Conservation (phyloP, 2,797 vertebrate species). For the Neoniphon sammara region DNA sequence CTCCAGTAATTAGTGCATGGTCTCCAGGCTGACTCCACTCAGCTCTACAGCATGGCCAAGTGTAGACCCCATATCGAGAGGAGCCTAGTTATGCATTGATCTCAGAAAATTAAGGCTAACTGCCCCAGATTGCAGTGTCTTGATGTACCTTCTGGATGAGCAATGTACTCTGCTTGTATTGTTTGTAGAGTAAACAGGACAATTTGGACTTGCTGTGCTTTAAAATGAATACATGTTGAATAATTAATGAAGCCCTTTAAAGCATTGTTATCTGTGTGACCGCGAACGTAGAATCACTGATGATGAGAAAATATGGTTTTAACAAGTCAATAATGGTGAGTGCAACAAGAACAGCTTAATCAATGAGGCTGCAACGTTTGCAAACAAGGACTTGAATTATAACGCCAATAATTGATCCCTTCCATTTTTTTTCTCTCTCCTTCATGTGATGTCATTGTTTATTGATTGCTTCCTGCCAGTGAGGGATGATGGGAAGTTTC, state of each 20-base stretch:
- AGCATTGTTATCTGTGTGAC: slow-evolving; percentile 73
- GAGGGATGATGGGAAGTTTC: slow-evolving; percentile 85
- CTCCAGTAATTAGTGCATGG: slow-evolving; percentile 78
- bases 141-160: slow-evolving; percentile 82
- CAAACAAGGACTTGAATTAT: slow-evolving; percentile 87
- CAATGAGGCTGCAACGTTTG: slow-evolving; percentile 84
- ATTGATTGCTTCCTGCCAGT: slow-evolving; percentile 74
- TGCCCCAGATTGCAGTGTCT: slow-evolving; percentile 77
- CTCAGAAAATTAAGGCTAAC: slow-evolving; percentile 81
- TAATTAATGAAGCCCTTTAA: slow-evolving; percentile 80
- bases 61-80: slow-evolving; percentile 80
- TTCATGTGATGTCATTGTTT: slow-evolving; percentile 80
- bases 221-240: slow-evolving; percentile 79
- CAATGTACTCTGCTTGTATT: slow-evolving; percentile 61
- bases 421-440: slow-evolving; percentile 66
- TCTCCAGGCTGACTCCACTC: slow-evolving; percentile 75
- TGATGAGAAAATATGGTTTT: slow-evolving; percentile 86
- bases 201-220: slow-evolving; percentile 73
- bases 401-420: slow-evolving; percentile 85
- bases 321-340: slow-evolving; percentile 85
- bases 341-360: slow-evolving; percentile 82
- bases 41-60: slow-evolving; percentile 74
- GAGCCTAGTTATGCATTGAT: slow-evolving; percentile 81
- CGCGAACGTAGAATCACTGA: slow-evolving; percentile 78
- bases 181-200: slow-evolving; percentile 74